Percentiles rank a stretch among this genome's conserved stretches.
Conservation (phyloP, 2,113 vertebrate species). For the Suncus etruscus region DNA sequence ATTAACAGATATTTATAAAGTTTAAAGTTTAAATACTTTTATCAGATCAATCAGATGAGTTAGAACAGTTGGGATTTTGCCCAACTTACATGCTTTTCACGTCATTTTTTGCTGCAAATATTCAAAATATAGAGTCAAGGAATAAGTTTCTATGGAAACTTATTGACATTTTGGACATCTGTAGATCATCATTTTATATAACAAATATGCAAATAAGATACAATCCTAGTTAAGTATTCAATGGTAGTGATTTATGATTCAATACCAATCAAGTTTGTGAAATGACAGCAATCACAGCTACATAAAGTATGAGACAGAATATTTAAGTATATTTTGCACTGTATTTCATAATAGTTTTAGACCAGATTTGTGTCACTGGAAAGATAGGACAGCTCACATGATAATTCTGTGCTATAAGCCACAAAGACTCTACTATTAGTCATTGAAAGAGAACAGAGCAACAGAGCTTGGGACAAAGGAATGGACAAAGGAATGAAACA, state of each 20-base stretch:
- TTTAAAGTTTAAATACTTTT: not conserved
- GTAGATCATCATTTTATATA: not conserved
- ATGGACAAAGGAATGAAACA: not conserved
- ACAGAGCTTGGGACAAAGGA: not conserved
- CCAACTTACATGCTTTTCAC: not conserved
- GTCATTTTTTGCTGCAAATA: not conserved
- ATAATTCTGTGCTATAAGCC: not conserved
- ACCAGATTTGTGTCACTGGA: not conserved
- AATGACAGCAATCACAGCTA: not conserved
- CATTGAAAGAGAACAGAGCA: not conserved
- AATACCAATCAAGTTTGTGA: not conserved
- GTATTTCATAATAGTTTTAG: not conserved
- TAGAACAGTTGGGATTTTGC: not conserved
- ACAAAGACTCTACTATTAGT: not conserved
- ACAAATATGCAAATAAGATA: conserved; percentile 4
- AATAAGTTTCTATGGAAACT: not conserved
- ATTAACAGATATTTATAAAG: not conserved
- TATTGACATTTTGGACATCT: not conserved
- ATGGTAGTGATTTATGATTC: not conserved
- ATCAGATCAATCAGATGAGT: not conserved
- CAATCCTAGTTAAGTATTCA: not conserved
- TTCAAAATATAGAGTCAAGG: not conserved
- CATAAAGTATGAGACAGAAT: conserved; percentile 1
- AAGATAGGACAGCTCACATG: not conserved
- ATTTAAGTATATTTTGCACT: not conserved